Conservation (phyloP, 2,888 invertebrate genomes). For the Imbricaverruca yamaguchii region DNA sequence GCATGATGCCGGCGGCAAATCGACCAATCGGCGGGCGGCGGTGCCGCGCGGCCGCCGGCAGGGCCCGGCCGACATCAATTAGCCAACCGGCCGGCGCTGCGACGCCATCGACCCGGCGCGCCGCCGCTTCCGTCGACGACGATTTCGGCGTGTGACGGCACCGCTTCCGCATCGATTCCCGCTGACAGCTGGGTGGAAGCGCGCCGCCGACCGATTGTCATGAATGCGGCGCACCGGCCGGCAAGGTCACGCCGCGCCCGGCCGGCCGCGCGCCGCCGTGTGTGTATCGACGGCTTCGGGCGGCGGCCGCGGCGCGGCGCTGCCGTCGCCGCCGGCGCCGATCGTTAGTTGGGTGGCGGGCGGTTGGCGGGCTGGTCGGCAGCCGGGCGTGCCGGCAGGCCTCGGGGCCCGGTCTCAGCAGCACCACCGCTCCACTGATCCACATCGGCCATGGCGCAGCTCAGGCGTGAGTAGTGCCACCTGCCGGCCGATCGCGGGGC, state of each 20-base stretch:
- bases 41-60: not conserved
- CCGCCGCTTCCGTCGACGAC: no score
- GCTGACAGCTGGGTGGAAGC: not conserved
- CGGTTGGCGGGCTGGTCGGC: not conserved
- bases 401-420: not conserved
- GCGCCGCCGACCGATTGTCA: not conserved
- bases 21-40: not conserved
- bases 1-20: not conserved
- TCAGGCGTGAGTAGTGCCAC: not conserved
- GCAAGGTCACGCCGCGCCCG: not conserved
- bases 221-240: not conserved
- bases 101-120: not conserved
- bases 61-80: not conserved
- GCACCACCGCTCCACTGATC: not conserved
- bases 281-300: not conserved
- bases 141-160: no score
- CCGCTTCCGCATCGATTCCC: conserved; percentile 2
- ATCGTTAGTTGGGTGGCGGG: not conserved
- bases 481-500: not conserved
- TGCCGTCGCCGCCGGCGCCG: not conserved
- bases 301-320: not conserved
- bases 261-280: not conserved
- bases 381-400: not conserved
- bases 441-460: not conserved
- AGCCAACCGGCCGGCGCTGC: not conserved